Conservation (phyloP, 2,113 vertebrate species). For the Chinchilla lanigera region DNA sequence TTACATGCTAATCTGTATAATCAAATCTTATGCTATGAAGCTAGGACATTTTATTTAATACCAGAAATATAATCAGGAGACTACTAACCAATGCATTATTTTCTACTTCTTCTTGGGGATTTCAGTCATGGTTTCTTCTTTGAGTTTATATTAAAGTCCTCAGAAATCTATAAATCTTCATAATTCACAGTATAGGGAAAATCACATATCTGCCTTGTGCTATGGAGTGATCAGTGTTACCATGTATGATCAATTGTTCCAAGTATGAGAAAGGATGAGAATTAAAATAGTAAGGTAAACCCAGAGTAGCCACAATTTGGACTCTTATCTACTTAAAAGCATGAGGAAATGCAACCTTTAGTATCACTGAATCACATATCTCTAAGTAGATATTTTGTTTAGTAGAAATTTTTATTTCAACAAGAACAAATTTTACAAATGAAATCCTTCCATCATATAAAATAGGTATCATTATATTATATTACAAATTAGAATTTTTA, state of each 20-base stretch:
- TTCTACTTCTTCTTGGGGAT: neutral
- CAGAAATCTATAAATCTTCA: neutral
- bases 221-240: neutral
- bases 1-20: neutral
- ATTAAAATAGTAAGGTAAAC: neutral
- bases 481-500: conserved; percentile 19
- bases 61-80: neutral
- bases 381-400: conserved; percentile 65
- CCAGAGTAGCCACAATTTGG: neutral
- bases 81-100: neutral
- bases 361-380: conserved; percentile 69
- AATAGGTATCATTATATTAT: conserved; percentile 21
- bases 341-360: conserved; percentile 55
- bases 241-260: neutral
- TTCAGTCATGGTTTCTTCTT: neutral
- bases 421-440: conserved; percentile 73
- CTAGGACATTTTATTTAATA: neutral
- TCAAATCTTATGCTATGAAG: neutral
- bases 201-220: neutral
- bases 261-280: neutral
- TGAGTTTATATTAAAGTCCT: neutral
- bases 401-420: conserved; percentile 67
- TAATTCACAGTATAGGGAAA: neutral
- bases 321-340: conserved; percentile 35
- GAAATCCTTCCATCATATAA: conserved; percentile 61